Evolutionary conservation across 1,140 invertebrate species (phyloP), one percentile per base, ranked within the genome.

Genomic region (Ceratoteleas bidentatus): DNA sequence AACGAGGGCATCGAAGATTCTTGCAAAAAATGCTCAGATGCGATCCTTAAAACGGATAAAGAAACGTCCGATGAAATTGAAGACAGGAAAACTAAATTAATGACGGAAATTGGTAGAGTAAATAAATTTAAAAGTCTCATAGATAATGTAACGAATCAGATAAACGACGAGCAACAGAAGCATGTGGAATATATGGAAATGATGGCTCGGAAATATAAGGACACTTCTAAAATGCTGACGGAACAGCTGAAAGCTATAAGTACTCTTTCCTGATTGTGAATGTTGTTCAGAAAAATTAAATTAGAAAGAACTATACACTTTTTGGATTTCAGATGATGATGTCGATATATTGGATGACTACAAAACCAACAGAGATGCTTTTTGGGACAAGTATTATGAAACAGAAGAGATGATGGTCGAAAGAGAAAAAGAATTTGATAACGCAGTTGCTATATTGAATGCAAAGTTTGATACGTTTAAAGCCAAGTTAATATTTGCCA

Each of bases 271-370:
- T n/a, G 4, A 24, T 2, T 24, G 24, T 24, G 24, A 24, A 24
- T 24, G 24, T n/a, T n/a, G n/a, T n/a, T n/a, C n/a, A n/a, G n/a
- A n/a, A n/a, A n/a, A n/a, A n/a, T n/a, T n/a, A n/a, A n/a, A n/a
- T n/a, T n/a, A n/a, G n/a, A n/a, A n/a, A n/a, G n/a, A n/a, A 24
- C 24, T 24, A 24, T 24, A 24, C 24, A 24, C n/a, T n/a, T n/a
- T n/a, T n/a, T n/a, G n/a, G n/a, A 47, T 53, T 81, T 49, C 49
- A 90, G 89, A 78, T 50, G 83, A 85, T 3, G 87, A 84, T 72
- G 86, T 87, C 47, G 89, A 88, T 64, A 60, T 60, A 24, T 61
- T 90, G 24, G 85, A 90, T 65, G 84, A 90, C 72, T 90, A 84
- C 65, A 90, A 88, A 72, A 36, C 5, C 7, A 36, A 62, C 9